These are phyloP conservation scores for Cephus nigrinus DNA, from an alignment of 2,888 invertebrate species.

Conservation along the genomic window DNA sequence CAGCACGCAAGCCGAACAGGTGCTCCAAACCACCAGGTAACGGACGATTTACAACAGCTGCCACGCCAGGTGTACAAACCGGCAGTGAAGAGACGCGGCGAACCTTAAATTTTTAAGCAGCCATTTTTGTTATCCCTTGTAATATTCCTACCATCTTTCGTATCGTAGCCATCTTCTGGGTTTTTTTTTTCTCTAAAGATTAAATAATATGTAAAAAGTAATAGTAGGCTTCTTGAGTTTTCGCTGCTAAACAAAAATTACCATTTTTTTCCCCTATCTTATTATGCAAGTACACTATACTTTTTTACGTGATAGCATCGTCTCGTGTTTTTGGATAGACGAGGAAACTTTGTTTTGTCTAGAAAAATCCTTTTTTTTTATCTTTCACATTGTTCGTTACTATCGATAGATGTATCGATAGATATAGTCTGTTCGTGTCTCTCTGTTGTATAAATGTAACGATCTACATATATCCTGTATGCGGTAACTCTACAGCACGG, in stretches of 20 bases:
- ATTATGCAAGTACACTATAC: background rate
- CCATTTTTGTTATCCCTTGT: background rate
- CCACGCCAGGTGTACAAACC: slow-evolving; percentile 57
- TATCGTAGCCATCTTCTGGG: background rate
- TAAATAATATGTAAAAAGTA: no score
- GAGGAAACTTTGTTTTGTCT: background rate
- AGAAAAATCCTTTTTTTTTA: background rate
- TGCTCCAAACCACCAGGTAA: slow-evolving; percentile 57
- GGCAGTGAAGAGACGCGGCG: background rate
- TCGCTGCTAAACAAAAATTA: background rate
- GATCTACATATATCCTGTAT: background rate
- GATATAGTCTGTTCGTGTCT: background rate
- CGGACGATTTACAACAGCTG: slow-evolving; percentile 59
- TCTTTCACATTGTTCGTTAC: background rate
- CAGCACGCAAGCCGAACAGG: slow-evolving; percentile 60
- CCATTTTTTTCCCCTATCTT: background rate
- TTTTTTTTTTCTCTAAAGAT: no score
- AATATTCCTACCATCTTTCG: background rate
- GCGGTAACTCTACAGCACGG: background rate
- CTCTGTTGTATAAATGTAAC: background rate
- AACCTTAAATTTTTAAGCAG: background rate
- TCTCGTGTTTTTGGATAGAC: background rate
- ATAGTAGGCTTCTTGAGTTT: background rate
- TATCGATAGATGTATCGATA: no score
- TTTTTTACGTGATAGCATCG: background rate